A percentile compares a stretch with the other conserved stretches of the same genome.
Evolutionary conservation across 53 echinoderm and acorn worm species (phyloP).

Genomic region (Zoroaster sp.): DNA sequence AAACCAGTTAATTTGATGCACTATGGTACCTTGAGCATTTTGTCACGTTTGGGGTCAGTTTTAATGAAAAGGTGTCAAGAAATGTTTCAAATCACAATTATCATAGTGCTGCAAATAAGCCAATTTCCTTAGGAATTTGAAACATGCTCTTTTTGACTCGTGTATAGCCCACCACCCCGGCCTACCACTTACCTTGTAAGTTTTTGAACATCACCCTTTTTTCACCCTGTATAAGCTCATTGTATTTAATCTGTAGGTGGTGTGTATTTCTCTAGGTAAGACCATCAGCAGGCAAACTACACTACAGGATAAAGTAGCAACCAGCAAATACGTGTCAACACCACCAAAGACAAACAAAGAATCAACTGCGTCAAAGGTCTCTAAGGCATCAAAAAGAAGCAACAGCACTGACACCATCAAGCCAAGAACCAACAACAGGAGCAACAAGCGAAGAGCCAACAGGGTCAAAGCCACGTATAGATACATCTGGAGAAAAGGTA

Average conservation of each 20-base stretch:
- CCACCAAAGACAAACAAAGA: neutral
- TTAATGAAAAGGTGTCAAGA: no score
- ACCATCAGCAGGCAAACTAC: neutral
- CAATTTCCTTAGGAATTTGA: no score
- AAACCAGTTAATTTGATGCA: no score
- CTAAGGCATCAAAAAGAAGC: no score
- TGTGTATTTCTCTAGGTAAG: neutral
- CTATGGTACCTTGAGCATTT: no score
- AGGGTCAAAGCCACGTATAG: neutral
- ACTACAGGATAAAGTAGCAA: neutral
- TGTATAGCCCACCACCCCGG: neutral
- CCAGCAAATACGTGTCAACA: neutral
- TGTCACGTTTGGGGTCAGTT: no score
- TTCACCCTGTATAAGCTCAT: neutral
- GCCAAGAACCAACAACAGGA: neutral
- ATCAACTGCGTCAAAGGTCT: no score
- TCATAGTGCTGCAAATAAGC: no score
- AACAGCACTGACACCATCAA: no score
- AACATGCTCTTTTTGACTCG: no score
- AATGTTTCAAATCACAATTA: no score
- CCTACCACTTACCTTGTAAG: neutral
- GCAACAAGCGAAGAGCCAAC: neutral
- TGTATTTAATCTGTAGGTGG: neutral
- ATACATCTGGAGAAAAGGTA: neutral
- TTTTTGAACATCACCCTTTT: neutral